A percentile compares a stretch with the other conserved stretches of the same genome.
Conservation (phyloP, 1,140 invertebrate species). For the Drosophila repleta region DNA sequence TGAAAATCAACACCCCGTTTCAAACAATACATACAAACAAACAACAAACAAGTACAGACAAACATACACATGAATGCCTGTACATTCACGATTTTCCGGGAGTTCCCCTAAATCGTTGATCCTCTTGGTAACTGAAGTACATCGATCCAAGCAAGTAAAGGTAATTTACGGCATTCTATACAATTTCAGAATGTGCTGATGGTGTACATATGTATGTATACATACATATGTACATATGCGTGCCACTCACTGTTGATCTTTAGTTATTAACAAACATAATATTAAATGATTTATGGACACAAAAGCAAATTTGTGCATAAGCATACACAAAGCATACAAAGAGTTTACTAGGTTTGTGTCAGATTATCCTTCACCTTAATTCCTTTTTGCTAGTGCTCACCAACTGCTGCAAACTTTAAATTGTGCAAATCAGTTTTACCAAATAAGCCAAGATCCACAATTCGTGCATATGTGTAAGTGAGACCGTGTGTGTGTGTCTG, state of each 20-base stretch:
- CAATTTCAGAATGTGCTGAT: neutral
- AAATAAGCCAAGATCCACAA: slow-evolving; percentile 44
- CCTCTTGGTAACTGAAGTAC: neutral
- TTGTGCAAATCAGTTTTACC: slow-evolving; percentile 39
- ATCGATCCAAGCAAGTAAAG: neutral
- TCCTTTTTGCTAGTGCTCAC: slow-evolving; percentile 3
- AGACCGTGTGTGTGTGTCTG: slow-evolving; percentile 6
- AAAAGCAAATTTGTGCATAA: too few species aligned
- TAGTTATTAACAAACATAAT: slow-evolving; percentile 13
- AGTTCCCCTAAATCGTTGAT: neutral
- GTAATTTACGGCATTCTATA: neutral
- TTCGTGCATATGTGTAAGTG: slow-evolving; percentile 14
- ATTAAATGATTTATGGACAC: slow-evolving; percentile 13
- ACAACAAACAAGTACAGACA: slow-evolving; percentile 6
- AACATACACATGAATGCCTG: slow-evolving; percentile 4
- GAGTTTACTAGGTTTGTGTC: neutral
- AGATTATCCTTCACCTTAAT: slow-evolving; percentile 22
- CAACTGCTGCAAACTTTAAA: slow-evolving; percentile 23
- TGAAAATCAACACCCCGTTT: slow-evolving; percentile 55
- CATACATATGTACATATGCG: neutral
- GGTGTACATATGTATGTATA: neutral
- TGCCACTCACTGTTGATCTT: slow-evolving; percentile 21
- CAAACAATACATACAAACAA: slow-evolving; percentile 28
- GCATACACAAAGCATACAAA: neutral
- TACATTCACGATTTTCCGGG: neutral